Base-by-base conservation (phyloP, 2,797 vertebrate species). In the Platyrinchus mystaceus region DNA sequence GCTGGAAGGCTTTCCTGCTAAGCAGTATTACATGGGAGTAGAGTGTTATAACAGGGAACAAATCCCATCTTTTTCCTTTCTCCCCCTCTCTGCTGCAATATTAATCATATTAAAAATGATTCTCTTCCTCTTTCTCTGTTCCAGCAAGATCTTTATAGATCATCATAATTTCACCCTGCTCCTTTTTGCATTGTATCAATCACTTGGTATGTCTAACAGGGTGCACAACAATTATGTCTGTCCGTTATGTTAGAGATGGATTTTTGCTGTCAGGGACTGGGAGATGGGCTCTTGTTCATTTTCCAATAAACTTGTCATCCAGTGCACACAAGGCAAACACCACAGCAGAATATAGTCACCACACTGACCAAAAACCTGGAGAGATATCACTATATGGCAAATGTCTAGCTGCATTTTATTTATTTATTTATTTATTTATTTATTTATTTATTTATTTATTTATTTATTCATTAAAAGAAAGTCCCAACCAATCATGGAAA, bases 1-100 rank as follows among this genome's bases (percentile, higher is more conserved):
- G 98, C 98, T 97, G 97, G 97, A 97, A 98, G 97, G 97, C 96
- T 97, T 97, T 97, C 95, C 96, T 97, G 95, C 95, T 96, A 89
- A 91, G 95, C 97, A 95, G 97, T 92, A 95, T 96, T 97, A 94
- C 96, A 83, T 67, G 83, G 96, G 92, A 95, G 84, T 50, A 69
- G 96, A 95, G 96, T 93, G 74, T 96, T 97, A 68, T 80, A 97
- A 89, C 91, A 89, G 94, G 96, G 91, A 90, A 84, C 67, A 92
- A 95, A 95, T 94, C 87, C 92, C 93, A 97, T 95, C 92, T 96
- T 87, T 95, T 73, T 80, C 95, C 92, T 92, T 87, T 94, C 88
- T 93, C 69, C 63, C 90, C 77, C 92, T 96, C 59, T 91, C 86
- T 91, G 68, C 92, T 91, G 95, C 95, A 91, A 79, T 97, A 98